Evolutionary conservation across 2,113 vertebrate genomes (phyloP).

Genomic region (Onychostoma macrolepis): DNA sequence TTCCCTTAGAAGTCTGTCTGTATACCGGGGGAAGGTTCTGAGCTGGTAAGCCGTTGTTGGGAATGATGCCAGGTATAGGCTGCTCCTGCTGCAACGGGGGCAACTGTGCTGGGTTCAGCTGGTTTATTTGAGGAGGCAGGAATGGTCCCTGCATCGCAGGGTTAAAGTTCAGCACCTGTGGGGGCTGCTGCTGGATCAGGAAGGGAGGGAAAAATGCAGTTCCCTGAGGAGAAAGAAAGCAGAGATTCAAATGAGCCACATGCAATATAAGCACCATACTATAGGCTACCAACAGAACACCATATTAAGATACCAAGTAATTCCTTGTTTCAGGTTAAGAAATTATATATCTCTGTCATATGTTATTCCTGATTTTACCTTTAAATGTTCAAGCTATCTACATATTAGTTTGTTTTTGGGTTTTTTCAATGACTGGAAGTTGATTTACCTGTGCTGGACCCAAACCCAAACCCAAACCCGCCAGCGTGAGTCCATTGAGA

Average conservation of each 20-base stretch:
- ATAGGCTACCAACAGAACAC: background rate
- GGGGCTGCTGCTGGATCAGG: constrained; percentile 72
- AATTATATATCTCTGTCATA: background rate
- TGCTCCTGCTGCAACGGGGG: constrained; percentile 73
- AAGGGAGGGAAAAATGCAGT: constrained; percentile 67
- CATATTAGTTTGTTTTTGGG: too few species aligned
- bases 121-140: constrained; percentile 72
- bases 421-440: background rate
- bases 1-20: background rate
- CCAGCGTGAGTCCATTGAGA: constrained; percentile 72
- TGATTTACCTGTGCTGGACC: constrained; percentile 60
- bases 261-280: background rate
- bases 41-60: constrained; percentile 61
- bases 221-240: constrained; percentile 55
- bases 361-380: background rate
- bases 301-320: background rate
- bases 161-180: constrained; percentile 74
- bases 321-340: background rate
- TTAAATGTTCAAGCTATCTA: background rate
- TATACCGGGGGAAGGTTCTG: constrained; percentile 73
- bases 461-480: constrained; percentile 57
- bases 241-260: background rate
- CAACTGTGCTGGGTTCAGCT: constrained; percentile 61
- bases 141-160: constrained; percentile 69
- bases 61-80: constrained; percentile 59